Evolutionary conservation across 1,140 invertebrate species (phyloP).

Genomic region (Amyelois transitella): DNA sequence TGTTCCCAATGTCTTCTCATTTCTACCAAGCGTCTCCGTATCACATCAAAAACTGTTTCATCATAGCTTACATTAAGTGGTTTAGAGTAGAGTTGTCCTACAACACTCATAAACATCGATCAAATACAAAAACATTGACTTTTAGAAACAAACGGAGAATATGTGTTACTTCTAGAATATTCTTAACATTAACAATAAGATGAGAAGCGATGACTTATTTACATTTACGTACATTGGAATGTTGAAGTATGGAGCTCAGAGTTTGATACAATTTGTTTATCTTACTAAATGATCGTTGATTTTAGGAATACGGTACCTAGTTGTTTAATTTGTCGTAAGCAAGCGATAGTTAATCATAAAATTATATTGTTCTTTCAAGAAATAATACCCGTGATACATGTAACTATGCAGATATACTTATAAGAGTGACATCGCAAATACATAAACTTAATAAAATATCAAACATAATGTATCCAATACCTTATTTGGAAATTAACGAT

Average conservation of each 20-base stretch:
- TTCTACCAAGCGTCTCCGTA: too few relatives aligned
- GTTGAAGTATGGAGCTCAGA: slow-evolving; percentile 39
- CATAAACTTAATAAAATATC: too few relatives aligned
- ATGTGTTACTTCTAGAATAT: slow-evolving; percentile 16
- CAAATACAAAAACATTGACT: slow-evolving; percentile 24
- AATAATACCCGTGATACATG: too few relatives aligned
- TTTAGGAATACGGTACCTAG: neutral
- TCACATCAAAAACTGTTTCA: neutral
- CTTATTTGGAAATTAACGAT: too few relatives aligned
- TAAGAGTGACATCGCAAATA: too few relatives aligned
- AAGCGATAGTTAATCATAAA: too few relatives aligned
- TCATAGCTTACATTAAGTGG: neutral
- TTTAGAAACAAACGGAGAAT: slow-evolving; percentile 21
- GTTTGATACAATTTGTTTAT: neutral
- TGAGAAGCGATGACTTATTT: slow-evolving; percentile 42
- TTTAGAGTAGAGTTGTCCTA: slow-evolving; percentile 22
- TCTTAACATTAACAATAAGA: slow-evolving; percentile 23
- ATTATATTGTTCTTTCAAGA: too few relatives aligned
- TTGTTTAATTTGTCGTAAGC: too few relatives aligned
- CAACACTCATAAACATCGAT: slow-evolving; percentile 25
- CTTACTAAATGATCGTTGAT: neutral
- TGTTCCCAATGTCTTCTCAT: too few relatives aligned
- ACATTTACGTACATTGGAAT: slow-evolving; percentile 41
- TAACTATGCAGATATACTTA: too few relatives aligned
- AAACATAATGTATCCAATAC: too few relatives aligned